Conservation (phyloP, 2,888 invertebrate species). For the Barypeithes pellucidus region DNA sequence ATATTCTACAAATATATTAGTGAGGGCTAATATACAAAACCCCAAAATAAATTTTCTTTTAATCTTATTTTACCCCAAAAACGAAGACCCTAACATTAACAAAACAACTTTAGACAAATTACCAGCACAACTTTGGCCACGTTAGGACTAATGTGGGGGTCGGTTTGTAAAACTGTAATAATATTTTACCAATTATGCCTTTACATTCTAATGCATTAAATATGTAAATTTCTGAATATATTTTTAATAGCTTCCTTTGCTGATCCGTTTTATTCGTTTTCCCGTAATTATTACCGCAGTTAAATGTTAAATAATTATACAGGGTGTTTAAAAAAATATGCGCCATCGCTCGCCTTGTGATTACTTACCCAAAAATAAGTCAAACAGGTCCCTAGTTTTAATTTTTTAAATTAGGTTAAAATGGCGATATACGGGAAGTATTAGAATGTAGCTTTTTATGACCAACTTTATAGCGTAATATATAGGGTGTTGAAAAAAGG, state of each 20-base stretch:
- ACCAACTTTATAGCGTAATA: no score
- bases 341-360: no score
- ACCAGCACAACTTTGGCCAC: constrained; percentile 6
- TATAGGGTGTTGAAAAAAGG: no score
- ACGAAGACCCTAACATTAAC: neutral
- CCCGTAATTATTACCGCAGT: neutral
- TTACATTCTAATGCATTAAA: neutral
- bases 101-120: constrained; percentile 15
- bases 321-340: neutral
- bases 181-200: constrained; percentile 13
- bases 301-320: constrained; percentile 7
- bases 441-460: no score
- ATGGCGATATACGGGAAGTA: no score
- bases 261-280: constrained; percentile 4
- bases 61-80: neutral
- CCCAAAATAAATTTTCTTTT: neutral
- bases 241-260: neutral
- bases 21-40: neutral
- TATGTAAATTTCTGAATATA: constrained; percentile 9
- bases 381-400: neutral
- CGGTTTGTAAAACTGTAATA: constrained; percentile 8
- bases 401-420: no score
- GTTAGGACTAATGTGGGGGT: constrained; percentile 10
- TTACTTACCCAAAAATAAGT: no score
- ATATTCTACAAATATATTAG: no score